Conservation (phyloP, 1,140 invertebrate species). For the Cydia pomonella region DNA sequence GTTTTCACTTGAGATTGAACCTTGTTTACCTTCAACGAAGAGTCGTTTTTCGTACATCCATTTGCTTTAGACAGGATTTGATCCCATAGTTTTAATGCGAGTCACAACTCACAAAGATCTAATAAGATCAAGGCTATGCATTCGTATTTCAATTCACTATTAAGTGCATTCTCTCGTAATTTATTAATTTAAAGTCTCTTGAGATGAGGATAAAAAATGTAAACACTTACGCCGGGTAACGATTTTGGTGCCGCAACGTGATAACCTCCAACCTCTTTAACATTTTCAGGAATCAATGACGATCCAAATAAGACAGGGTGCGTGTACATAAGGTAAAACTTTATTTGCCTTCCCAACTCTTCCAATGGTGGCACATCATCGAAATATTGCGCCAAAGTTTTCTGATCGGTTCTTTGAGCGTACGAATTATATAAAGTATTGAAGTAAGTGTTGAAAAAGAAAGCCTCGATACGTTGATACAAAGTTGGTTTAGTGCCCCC, state of each 20-base stretch:
- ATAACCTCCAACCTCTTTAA: constrained; percentile 51
- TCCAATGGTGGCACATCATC: constrained; percentile 75
- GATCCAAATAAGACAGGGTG: constrained; percentile 39
- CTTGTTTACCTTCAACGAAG: no score
- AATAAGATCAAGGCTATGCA: constrained; percentile 11
- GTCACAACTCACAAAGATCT: not conserved
- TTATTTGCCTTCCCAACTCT: constrained; percentile 78
- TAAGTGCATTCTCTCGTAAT: not conserved
- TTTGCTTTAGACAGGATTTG: not conserved
- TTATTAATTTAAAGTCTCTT: not conserved
- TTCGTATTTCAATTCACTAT: not conserved
- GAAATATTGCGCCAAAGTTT: constrained; percentile 40
- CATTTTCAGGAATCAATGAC: constrained; percentile 39
- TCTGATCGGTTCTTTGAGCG: constrained; percentile 30
- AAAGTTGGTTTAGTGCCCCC: constrained; percentile 78
- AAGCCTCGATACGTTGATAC: constrained; percentile 70
- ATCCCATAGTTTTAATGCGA: not conserved
- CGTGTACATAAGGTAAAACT: constrained; percentile 80
- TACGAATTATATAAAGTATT: constrained; percentile 37
- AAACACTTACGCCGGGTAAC: constrained; percentile 45
- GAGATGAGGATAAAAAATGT: not conserved
- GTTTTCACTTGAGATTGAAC: no score
- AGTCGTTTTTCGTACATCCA: not conserved
- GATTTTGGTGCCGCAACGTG: constrained; percentile 42
- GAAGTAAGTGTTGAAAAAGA: constrained; percentile 47